Evolutionary conservation across 1,140 invertebrate species (phyloP), one percentile per base, ranked within the genome.

Genomic region (Holcopasites calliopsidis): DNA sequence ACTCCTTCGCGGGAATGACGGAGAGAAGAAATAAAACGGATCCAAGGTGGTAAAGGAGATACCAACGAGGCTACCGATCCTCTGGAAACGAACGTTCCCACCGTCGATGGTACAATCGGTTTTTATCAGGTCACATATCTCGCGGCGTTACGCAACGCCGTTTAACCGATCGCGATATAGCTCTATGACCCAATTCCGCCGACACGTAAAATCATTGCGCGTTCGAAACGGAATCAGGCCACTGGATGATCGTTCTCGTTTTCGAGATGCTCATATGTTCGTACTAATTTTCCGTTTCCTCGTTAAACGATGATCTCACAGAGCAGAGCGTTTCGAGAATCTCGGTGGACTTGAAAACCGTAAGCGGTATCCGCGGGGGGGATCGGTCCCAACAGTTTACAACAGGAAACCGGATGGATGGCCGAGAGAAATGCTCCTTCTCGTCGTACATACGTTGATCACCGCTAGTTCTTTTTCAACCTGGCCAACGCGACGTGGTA

Each of bases 41-140:
- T 7, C 3, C 35, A 28, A 33, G 38, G 11, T 1, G 58, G 44
- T 38, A 26, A 33, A 62, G 61, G 26, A 80, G 52, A 73, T 16
- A n/a, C 18, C 33, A 28, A 40, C 55, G 28, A 49, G 31, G 72
- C 74, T 79, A 55, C 61, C 54, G n/a, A n/a, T n/a, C n/a, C n/a
- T n/a, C n/a, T n/a, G n/a, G n/a, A 23, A 33, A 49, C 60, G 21
- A 35, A 55, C 40, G 72, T 80, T 79, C 62, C 61, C 54, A 74
- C 33, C 58, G 66, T 77, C 54, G 68, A 73, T 55, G 69, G 55
- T 78, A 66, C 52, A 78, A 74, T 47, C 55, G 8, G 42, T 38
- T 66, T 65, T 79, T 79, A 72, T 77, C 75, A 23, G 50, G 26
- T 79, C 49, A 74, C 52, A 38, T 77, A 71, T 77, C 40, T 47